Percentiles rank a stretch among this genome's conserved stretches.
phyloP scores from a whole-genome alignment of 2,797 vertebrate species.

The Notamacropus eugenii region DNA sequence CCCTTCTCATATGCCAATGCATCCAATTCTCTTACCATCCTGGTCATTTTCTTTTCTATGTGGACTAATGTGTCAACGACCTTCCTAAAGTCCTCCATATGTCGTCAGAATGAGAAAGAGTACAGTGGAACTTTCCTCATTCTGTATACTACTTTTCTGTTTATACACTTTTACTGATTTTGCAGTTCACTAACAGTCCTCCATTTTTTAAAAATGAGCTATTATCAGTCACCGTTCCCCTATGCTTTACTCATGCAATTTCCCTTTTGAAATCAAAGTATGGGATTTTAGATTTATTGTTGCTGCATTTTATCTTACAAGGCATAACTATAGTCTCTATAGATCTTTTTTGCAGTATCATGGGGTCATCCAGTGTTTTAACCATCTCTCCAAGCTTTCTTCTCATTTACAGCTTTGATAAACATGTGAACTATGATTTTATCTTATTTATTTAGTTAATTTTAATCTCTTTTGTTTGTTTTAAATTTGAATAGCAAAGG shows the following conservation, averaged over 20 bases:
- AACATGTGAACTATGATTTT: background rate
- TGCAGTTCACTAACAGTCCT: background rate
- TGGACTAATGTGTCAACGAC: background rate
- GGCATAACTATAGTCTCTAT: background rate
- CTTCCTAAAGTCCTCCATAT: background rate
- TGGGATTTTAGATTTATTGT: background rate
- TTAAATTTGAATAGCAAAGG: background rate
- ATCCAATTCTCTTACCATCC: background rate
- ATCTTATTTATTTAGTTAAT: background rate
- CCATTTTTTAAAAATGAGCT: background rate
- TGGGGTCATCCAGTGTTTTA: background rate
- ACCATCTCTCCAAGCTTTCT: background rate
- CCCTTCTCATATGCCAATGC: background rate
- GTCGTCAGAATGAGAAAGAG: background rate
- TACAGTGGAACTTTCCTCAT: background rate
- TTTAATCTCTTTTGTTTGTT: background rate
- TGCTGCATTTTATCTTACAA: background rate
- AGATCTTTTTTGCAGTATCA: background rate
- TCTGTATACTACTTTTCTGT: background rate
- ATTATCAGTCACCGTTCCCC: background rate
- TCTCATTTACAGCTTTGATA: background rate
- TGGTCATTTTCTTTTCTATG: background rate
- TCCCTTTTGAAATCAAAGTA: background rate
- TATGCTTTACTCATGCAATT: background rate
- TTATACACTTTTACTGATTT: background rate